Conservation (phyloP, 53 echinoderm and acorn worm species). For the Patiria pectinifera region DNA sequence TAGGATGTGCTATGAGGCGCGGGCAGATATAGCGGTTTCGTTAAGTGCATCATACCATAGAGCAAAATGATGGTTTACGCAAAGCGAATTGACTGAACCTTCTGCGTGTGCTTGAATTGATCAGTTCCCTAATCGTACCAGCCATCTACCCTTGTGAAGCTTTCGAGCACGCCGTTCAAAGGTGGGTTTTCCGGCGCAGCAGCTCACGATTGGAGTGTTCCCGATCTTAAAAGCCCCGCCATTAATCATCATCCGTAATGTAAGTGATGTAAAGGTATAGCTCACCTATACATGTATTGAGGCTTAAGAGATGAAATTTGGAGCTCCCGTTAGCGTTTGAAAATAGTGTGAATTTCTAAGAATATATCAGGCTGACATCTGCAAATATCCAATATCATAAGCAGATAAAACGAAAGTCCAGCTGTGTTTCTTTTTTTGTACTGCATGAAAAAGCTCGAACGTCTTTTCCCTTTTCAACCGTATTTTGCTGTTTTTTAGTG, state of each 20-base stretch:
- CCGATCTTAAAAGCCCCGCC: neutral
- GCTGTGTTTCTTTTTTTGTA: too few species aligned
- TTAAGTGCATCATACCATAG: neutral
- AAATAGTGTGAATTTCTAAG: too few species aligned
- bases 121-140: neutral
- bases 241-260: constrained; percentile 7
- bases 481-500: too few species aligned
- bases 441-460: too few species aligned
- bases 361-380: too few species aligned
- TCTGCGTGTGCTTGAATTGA: neutral
- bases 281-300: too few species aligned
- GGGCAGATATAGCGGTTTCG: neutral
- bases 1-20: neutral
- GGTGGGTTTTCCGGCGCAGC: neutral
- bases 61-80: too few species aligned
- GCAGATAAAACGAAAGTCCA: too few species aligned
- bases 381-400: too few species aligned
- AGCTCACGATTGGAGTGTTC: neutral
- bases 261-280: neutral
- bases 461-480: too few species aligned
- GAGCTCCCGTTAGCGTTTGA: neutral
- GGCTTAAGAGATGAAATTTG: neutral
- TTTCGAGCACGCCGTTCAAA: constrained; percentile 17
- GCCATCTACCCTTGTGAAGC: neutral
- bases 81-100: neutral